A percentile compares a stretch with the other conserved stretches of the same genome.
Conservation (phyloP, 2,113 vertebrate species). For the Rhinogobius similis region DNA sequence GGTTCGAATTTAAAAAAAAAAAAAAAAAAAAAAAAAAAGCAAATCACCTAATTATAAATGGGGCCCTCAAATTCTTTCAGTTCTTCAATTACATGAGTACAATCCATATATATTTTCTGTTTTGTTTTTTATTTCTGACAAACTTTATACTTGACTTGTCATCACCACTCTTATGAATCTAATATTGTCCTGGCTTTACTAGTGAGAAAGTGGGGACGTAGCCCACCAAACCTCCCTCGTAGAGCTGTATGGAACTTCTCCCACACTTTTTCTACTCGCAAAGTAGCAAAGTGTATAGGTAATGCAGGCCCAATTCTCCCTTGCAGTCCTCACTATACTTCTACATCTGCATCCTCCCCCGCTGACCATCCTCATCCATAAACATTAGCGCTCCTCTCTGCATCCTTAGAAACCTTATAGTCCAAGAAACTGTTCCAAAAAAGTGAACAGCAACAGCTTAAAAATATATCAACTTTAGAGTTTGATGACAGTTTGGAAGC, state of each 20-base stretch:
- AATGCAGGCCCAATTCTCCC: conserved; percentile 22
- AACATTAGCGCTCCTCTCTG: conserved; percentile 11
- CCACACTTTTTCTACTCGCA: not conserved
- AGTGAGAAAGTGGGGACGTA: not conserved
- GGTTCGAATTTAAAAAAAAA: too few species aligned
- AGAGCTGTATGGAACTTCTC: not conserved
- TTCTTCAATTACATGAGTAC: too few species aligned
- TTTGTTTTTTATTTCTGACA: too few species aligned
- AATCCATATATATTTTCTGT: too few species aligned
- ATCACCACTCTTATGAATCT: not conserved
- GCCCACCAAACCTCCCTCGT: not conserved
- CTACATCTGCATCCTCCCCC: conserved; percentile 19
- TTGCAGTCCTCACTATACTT: conserved; percentile 15
- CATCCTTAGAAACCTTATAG: not conserved
- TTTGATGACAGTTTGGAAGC: conserved; percentile 9
- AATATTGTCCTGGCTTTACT: not conserved
- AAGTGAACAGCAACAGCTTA: not conserved
- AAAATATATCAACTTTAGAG: not conserved
- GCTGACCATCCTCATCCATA: conserved; percentile 8
- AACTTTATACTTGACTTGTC: too few species aligned
- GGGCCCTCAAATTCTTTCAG: too few species aligned
- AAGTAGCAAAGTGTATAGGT: conserved; percentile 10
- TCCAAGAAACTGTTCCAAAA: conserved; percentile 1
- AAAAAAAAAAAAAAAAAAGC: too few species aligned
- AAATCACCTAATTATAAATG: too few species aligned